Evolutionary conservation across 1,140 invertebrate genomes (phyloP), one percentile per base, ranked within the genome.

Genomic region (Neodiprion fabricii): DNA sequence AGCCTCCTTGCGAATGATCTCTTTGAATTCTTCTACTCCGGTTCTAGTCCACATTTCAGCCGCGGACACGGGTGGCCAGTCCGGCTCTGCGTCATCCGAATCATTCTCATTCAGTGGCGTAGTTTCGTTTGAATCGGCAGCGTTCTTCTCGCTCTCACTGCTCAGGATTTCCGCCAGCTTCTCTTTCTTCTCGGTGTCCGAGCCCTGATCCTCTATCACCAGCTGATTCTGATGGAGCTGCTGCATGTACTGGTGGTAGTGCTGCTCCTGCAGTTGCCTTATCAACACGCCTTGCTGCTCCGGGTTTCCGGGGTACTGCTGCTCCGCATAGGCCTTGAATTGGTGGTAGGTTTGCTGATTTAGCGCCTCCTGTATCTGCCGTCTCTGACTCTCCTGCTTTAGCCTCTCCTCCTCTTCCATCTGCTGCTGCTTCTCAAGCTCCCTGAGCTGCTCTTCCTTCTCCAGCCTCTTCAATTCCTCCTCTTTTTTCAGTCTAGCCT

Each of bases 231-330:
- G 91, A 78, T 93, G 91, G 9, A 95, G 85, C 78, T 94, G 97
- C 82, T 98, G 95, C 93, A 99, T 98, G 84, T 99, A 99, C 83
- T 99, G 97, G 83, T 98, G 96, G 85, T 98, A 99, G 88, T 99
- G 98, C 81, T 99, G 96, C 79, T 98, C 97, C 89, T 99, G 98
- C 61, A 99, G 86, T 83, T 99, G 97, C 68, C 93, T 90, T 71
- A 99, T 96, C 17, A 99, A 89, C 70, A 97, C 92, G 1, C 95
- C 96, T 91, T 99, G 98, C 90, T 98, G 95, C 80, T 98, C 96
- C 9, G 94, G 94, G 88, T 96, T 95, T 12, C 95, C 96, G 10
- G 98, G 98, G 87, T 94, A 98, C 83, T 99, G 98, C 83, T 99
- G 97, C 79, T 98, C 95, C 0, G 98, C 97, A 87, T 99, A 99